These are phyloP conservation scores for Hemicentrotus pulcherrimus DNA, from an alignment of 35 echinoderm and acorn worm species.

Conservation along the genomic window DNA sequence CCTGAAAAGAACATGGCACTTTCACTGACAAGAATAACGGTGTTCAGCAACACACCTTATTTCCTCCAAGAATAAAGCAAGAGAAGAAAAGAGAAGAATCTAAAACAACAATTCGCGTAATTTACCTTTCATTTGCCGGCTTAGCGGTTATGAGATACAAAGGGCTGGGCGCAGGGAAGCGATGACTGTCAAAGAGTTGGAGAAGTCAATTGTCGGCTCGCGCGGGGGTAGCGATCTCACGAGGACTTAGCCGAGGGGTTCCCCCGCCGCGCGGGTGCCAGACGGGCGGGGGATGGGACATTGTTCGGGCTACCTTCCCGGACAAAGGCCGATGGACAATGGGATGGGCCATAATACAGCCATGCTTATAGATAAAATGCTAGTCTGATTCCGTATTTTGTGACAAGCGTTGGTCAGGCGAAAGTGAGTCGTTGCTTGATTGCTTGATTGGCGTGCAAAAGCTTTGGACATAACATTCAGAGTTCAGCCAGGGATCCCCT, in stretches of 20 bases:
- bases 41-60: background rate
- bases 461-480: background rate
- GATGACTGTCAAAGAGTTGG: background rate
- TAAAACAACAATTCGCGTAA: conserved; percentile 45
- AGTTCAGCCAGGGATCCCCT: too few relatives aligned
- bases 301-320: background rate
- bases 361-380: background rate
- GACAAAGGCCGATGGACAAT: background rate
- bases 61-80: conserved; percentile 9
- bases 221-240: background rate
- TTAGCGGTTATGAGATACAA: conserved; percentile 13
- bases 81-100: conserved; percentile 9
- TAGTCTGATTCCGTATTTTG: background rate
- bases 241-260: conserved; percentile 28
- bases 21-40: background rate
- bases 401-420: conserved; percentile 11
- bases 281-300: background rate
- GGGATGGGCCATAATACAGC: background rate
- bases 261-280: conserved; percentile 30
- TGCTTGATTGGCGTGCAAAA: background rate
- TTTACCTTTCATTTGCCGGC: conserved; percentile 15
- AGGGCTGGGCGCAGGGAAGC: background rate
- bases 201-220: conserved; percentile 27
- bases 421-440: background rate
- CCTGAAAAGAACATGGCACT: background rate